Evolutionary conservation across 2,113 vertebrate species (phyloP).

Genomic region (Tricholaema leucomelas): DNA sequence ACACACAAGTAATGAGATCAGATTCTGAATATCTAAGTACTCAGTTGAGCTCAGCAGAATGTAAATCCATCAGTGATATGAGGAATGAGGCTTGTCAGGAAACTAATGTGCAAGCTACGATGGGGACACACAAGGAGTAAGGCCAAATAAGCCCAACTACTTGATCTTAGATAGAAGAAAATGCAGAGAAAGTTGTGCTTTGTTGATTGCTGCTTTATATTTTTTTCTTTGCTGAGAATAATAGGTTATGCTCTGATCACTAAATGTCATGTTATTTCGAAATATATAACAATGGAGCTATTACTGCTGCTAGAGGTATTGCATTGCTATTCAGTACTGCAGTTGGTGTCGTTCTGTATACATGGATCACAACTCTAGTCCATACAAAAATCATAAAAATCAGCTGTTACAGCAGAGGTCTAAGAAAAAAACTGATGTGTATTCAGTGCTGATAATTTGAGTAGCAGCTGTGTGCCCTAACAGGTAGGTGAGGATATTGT

Average conservation of each 20-base stretch:
- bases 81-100: conserved; percentile 19
- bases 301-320: not conserved
- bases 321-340: not conserved
- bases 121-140: not conserved
- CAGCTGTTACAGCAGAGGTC: not conserved
- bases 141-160: not conserved
- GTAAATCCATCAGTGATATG: not conserved
- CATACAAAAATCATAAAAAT: not conserved
- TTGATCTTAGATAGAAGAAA: not conserved
- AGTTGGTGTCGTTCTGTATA: not conserved
- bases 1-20: conserved; percentile 44
- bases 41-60: conserved; percentile 20
- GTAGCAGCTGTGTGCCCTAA: not conserved
- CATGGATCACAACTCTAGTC: not conserved
- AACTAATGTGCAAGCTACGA: not conserved
- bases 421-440: not conserved
- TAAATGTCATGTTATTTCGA: not conserved
- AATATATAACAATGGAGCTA: not conserved
- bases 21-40: conserved; percentile 29
- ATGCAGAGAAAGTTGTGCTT: not conserved
- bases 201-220: not conserved
- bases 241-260: not conserved
- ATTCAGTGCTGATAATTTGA: not conserved
- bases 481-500: not conserved
- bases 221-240: not conserved